phyloP scores from a whole-genome alignment of 2,797 vertebrate species.

The Bryconaethiops microstoma region DNA sequence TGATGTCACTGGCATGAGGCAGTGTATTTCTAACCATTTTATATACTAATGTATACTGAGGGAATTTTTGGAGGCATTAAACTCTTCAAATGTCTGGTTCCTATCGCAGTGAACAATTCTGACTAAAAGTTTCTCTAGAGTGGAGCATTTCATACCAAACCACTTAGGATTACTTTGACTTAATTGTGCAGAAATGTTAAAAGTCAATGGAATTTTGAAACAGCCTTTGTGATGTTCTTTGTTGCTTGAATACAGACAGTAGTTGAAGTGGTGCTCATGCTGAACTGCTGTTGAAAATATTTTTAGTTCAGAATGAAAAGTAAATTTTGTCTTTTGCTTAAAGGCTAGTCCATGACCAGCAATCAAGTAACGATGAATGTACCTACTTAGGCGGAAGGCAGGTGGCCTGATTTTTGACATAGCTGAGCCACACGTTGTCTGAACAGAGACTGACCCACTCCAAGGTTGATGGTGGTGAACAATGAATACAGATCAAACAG shows the following conservation, averaged over 20 bases:
- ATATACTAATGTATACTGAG: too few relatives aligned
- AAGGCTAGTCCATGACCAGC: not conserved
- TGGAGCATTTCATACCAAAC: not conserved
- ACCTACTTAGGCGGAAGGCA: not conserved
- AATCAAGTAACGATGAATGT: not conserved
- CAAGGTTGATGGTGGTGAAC: slow-evolving; percentile 27
- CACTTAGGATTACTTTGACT: not conserved
- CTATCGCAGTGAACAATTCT: not conserved
- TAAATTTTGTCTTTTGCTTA: not conserved
- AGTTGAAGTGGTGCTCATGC: not conserved
- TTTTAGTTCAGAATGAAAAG: not conserved
- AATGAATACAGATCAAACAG: slow-evolving; percentile 19
- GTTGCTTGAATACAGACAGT: not conserved
- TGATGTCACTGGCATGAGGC: too few relatives aligned
- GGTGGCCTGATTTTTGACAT: not conserved
- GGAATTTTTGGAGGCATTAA: too few relatives aligned
- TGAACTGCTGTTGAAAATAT: not conserved
- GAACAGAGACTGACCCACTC: slow-evolving; percentile 37
- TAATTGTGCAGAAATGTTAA: not conserved
- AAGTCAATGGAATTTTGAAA: too few relatives aligned
- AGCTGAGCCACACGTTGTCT: not conserved
- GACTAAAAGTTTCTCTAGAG: not conserved
- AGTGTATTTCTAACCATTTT: too few relatives aligned
- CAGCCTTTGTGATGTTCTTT: too few relatives aligned
- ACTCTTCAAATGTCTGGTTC: too few relatives aligned